Base-by-base conservation (phyloP, 2,888 invertebrate species). In the Elysia crispata region DNA sequence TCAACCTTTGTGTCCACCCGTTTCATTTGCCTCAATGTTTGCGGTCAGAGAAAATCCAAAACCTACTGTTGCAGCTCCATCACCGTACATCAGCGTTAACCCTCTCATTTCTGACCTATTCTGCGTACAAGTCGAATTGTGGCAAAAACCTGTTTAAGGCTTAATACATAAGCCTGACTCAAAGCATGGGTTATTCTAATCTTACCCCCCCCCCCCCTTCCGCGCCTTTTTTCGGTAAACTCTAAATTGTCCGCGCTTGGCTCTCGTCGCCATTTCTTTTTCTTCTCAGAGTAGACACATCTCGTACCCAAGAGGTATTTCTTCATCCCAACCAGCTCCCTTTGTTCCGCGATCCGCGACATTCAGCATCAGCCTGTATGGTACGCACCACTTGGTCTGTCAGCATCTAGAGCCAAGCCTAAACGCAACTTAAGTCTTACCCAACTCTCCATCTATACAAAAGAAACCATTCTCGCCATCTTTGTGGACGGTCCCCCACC, bases 401-500 rank as follows among this genome's bases (percentile, higher is more conserved):
- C 60, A n/a, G 60, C 60, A 60, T 60, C 60, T 25, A 25, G 25
- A 60, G 60, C n/a, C n/a, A 23, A 60, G n/a, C n/a, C 25, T 23
- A 23, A 23, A 13, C 60, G 60, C 25, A 60, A 60, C 60, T 25
- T 60, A n/a, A 15, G 25, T 25, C 60, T 23, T 60, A 60, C 60
- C 60, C 60, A 60, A 23, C 60, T 25, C n/a, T 60, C 60, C 60
- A 60, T 60, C 60, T 15, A n/a, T 25, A 60, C 41, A 41, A 41
- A 41, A 41, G 41, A 41, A 41, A 41, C 60, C 60, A 60, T 60
- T 25, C n/a, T 60, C 60, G n/a, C 60, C 60, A 60, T 60, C 60
- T 25, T 25, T 25, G n/a, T 60, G n/a, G n/a, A 60, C 25, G n/a
- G 60, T 60, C 60, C 60, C 60, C 60, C 60, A 15, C 60, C 60